Evolutionary conservation across 2,797 vertebrate genomes (phyloP).

Genomic region (Sebastes kiyomatsui): DNA sequence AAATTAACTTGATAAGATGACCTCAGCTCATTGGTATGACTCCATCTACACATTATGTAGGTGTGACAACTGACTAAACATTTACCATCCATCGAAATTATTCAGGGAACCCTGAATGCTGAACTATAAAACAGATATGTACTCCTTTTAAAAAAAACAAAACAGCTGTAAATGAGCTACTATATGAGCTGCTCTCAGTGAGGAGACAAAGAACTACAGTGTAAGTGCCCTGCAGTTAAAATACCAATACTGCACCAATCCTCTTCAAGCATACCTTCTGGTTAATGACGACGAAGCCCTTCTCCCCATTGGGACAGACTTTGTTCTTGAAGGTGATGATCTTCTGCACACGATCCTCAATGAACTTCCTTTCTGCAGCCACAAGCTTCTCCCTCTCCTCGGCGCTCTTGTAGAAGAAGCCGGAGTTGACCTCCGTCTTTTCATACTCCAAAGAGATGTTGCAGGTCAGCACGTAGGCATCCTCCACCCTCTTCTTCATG

Average conservation of each 20-base stretch:
- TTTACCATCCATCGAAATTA: background rate
- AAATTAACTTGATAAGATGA: background rate
- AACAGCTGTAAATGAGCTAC: background rate
- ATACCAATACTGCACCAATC: background rate
- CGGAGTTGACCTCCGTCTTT: conserved; percentile 98
- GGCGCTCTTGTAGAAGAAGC: conserved; percentile 98
- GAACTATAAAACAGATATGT: too few relatives aligned
- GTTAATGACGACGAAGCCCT: conserved; percentile 96
- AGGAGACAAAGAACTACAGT: background rate
- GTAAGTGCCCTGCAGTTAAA: background rate
- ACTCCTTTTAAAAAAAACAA: too few relatives aligned
- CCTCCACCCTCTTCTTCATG: conserved; percentile 97
- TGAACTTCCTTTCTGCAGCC: conserved; percentile 95
- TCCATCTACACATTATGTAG: background rate
- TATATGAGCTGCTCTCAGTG: too few relatives aligned
- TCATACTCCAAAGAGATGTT: conserved; percentile 97
- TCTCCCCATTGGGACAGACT: conserved; percentile 88
- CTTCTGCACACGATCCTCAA: conserved; percentile 94
- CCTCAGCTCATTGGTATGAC: background rate
- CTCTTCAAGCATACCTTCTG: conserved; percentile 88
- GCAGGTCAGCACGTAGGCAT: conserved; percentile 93
- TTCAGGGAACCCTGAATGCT: background rate
- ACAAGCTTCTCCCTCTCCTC: conserved; percentile 95
- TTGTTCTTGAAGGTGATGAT: conserved; percentile 92
- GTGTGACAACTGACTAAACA: background rate